A percentile compares a stretch with the other conserved stretches of the same genome.
Conservation (phyloP, 2,888 invertebrate species). For the Noctua comes region DNA sequence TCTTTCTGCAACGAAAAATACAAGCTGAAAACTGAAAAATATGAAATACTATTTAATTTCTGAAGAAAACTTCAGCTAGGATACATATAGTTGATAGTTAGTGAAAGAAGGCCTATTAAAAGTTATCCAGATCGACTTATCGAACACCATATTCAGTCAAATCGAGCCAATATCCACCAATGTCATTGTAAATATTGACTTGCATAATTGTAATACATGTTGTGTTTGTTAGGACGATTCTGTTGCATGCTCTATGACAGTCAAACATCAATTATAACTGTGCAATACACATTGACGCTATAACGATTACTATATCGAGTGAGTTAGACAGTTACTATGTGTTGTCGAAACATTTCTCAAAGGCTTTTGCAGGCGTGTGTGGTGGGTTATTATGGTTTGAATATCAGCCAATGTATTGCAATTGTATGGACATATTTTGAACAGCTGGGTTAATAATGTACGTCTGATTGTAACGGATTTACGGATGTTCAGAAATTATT, state of each 20-base stretch:
- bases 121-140: not conserved
- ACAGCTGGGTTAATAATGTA: not conserved
- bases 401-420: not conserved
- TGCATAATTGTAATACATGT: constrained; percentile 38
- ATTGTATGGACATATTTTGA: not conserved
- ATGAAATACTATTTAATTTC: not conserved
- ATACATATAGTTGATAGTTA: not conserved
- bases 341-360: constrained; percentile 29
- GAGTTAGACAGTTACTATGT: constrained; percentile 22
- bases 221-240: constrained; percentile 31
- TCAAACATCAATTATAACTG: constrained; percentile 50
- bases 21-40: not conserved
- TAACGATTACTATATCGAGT: constrained; percentile 41
- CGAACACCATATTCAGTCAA: not conserved
- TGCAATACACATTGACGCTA: constrained; percentile 4
- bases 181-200: constrained; percentile 47
- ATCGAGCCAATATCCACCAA: constrained; percentile 20
- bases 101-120: not conserved
- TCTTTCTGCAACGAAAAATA: not conserved
- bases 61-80: not conserved
- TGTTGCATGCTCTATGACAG: constrained; percentile 23
- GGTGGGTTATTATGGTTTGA: constrained; percentile 21
- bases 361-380: not conserved
- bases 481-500: not conserved
- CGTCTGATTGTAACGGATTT: not conserved